Conservation (phyloP, 2,888 invertebrate species). For the Ichneumon xanthorius region DNA sequence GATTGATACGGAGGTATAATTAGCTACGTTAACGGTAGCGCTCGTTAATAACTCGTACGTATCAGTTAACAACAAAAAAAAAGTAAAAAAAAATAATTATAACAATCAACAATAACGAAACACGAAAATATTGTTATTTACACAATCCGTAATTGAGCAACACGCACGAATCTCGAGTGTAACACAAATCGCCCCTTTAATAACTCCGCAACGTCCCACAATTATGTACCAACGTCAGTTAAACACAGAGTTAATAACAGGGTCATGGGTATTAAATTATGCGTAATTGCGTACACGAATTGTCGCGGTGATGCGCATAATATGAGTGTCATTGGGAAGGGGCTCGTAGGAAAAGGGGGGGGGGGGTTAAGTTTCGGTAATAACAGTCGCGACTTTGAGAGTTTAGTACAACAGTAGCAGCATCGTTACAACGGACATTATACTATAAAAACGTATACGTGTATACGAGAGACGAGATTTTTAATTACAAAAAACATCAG, state of each 20-base stretch:
- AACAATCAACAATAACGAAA: too few species aligned
- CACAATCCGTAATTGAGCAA: too few species aligned
- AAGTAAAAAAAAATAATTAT: too few species aligned
- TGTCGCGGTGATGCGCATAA: slow-evolving; percentile 26
- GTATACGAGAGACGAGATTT: not conserved
- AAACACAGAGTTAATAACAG: not conserved
- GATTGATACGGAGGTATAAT: not conserved
- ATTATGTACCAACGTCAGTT: not conserved
- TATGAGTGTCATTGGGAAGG: not conserved
- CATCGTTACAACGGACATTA: not conserved
- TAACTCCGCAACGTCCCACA: not conserved
- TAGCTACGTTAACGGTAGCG: not conserved
- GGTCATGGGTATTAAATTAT: slow-evolving; percentile 15
- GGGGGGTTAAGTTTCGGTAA: not conserved
- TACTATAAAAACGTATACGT: not conserved
- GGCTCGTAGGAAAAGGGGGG: not conserved
- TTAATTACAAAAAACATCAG: not conserved
- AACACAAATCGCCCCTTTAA: not conserved
- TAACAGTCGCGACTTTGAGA: not conserved
- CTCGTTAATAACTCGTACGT: not conserved
- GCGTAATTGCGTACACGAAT: slow-evolving; percentile 26
- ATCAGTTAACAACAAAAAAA: not conserved
- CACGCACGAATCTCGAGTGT: too few species aligned
- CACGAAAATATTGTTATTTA: too few species aligned
- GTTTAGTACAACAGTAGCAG: not conserved